phyloP scores from a whole-genome alignment of 2,888 invertebrate species.

The Perdita meconis region DNA sequence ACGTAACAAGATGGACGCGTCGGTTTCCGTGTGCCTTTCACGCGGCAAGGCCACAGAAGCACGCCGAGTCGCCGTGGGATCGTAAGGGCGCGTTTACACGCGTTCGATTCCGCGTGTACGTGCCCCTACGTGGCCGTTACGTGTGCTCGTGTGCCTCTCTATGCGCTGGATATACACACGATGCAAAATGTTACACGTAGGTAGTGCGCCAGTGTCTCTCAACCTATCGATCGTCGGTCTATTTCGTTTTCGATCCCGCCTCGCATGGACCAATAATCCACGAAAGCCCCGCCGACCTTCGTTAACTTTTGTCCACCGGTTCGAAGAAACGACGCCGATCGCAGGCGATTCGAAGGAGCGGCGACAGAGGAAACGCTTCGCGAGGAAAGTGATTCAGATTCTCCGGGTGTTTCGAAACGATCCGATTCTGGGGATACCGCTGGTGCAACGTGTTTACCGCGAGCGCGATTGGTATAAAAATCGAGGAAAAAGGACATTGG shows the following conservation, averaged over 20 bases:
- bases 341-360: not conserved
- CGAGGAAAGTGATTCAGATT: not conserved
- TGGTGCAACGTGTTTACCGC: not conserved
- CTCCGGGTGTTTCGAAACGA: not conserved
- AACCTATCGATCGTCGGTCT: conserved; percentile 34
- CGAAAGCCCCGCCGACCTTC: not conserved
- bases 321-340: not conserved
- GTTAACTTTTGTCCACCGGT: not conserved
- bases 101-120: conserved; percentile 63
- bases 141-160: conserved; percentile 27
- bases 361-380: not conserved
- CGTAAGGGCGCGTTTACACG: conserved; percentile 74
- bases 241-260: not conserved
- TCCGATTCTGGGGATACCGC: not conserved
- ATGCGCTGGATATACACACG: conserved; percentile 22
- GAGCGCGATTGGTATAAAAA: conserved; percentile 25
- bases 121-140: conserved; percentile 54
- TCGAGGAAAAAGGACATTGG: conserved; percentile 43
- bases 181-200: conserved; percentile 67
- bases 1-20: conserved; percentile 84
- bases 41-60: conserved; percentile 80
- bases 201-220: conserved; percentile 66
- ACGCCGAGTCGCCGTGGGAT: conserved; percentile 70
- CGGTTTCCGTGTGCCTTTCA: conserved; percentile 83
- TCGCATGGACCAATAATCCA: not conserved